These are phyloP conservation scores for Hypena proboscidalis DNA, from an alignment of 2,888 invertebrate species.

Conservation along the genomic window DNA sequence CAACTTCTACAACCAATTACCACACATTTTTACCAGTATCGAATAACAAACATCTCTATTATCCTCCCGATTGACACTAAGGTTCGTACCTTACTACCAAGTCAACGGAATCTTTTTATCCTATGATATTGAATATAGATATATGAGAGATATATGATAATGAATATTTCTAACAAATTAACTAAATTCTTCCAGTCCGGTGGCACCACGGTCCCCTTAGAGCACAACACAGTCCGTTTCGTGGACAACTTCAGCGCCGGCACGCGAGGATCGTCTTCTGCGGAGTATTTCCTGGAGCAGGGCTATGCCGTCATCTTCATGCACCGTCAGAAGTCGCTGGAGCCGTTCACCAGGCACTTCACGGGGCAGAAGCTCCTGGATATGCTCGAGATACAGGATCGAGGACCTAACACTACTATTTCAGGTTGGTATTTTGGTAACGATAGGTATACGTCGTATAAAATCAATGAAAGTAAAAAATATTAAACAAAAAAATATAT, in stretches of 20 bases:
- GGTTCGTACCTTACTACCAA: no score
- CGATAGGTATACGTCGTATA: neutral
- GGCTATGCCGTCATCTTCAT: constrained; percentile 97
- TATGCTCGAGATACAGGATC: constrained; percentile 89
- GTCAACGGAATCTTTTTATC: no score
- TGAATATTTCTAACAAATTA: no score
- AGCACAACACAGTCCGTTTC: constrained; percentile 98
- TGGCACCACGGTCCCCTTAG: constrained; percentile 98
- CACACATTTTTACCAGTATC: no score
- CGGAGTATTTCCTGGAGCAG: constrained; percentile 96
- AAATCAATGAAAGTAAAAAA: no score
- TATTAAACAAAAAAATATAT: no score
- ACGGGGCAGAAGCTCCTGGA: constrained; percentile 91
- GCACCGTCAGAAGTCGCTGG: constrained; percentile 94
- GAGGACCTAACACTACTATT: constrained; percentile 87
- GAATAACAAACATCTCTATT: no score
- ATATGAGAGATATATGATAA: no score
- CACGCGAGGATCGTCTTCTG: constrained; percentile 96
- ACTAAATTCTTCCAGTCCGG: constrained; percentile 89
- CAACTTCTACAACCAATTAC: no score
- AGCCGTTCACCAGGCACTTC: constrained; percentile 96
- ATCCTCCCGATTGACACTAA: no score
- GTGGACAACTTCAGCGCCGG: constrained; percentile 99
- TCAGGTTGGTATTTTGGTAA: constrained; percentile 74
- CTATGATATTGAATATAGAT: no score